Conservation (phyloP, 1,140 invertebrate genomes). For the Metopolophium dirhodum region DNA sequence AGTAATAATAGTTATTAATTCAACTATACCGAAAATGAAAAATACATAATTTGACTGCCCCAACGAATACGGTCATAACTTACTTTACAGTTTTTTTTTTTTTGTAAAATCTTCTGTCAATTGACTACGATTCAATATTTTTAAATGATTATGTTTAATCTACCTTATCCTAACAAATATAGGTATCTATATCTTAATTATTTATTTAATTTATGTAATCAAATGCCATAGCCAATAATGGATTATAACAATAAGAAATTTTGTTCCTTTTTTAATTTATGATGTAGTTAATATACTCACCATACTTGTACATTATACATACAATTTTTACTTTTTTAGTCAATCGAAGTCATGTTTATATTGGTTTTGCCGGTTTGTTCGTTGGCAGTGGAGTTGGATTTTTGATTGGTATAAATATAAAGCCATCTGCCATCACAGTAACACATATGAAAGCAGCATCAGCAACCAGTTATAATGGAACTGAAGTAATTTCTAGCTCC, state of each 20-base stretch:
- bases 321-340: slow-evolving; percentile 40
- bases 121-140: background rate
- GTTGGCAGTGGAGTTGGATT: slow-evolving; percentile 46
- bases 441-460: slow-evolving; percentile 57
- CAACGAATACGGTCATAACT: too few species aligned
- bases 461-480: slow-evolving; percentile 51
- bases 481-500: slow-evolving; percentile 9
- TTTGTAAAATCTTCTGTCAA: background rate
- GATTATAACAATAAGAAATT: background rate
- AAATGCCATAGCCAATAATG: background rate
- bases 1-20: background rate
- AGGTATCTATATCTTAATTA: background rate
- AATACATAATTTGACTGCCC: background rate
- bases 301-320: background rate
- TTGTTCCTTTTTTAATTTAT: background rate
- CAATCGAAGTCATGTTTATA: slow-evolving; percentile 50
- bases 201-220: background rate
- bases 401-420: slow-evolving; percentile 43
- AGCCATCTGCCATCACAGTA: slow-evolving; percentile 33
- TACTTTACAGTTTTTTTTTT: too few species aligned
- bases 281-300: background rate
- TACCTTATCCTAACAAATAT: background rate
- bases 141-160: background rate
- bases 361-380: slow-evolving; percentile 51
- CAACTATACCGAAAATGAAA: background rate